These are phyloP conservation scores for Toxotes lorentzi DNA, from an alignment of 2,797 vertebrate species.

Conservation along the genomic window DNA sequence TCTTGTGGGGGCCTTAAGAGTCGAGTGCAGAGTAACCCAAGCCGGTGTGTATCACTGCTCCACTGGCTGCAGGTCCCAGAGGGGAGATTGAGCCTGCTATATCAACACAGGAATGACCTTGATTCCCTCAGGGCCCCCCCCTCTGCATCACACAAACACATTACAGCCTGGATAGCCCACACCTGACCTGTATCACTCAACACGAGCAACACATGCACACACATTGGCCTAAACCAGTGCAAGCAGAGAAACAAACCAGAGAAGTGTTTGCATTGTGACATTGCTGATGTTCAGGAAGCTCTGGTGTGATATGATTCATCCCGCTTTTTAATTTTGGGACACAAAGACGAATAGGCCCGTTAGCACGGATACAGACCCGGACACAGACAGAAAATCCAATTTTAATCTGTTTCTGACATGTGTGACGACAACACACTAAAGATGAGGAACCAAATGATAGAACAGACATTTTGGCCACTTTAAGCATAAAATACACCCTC, in stretches of 20 bases:
- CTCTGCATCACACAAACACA: slow-evolving; percentile 66
- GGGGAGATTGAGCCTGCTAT: slow-evolving; percentile 77
- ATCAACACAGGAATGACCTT: slow-evolving; percentile 75
- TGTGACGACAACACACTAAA: no score
- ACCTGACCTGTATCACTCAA: slow-evolving; percentile 75
- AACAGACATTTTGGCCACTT: not conserved
- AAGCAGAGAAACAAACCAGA: not conserved
- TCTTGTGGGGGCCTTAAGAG: slow-evolving; percentile 48
- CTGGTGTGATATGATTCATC: not conserved
- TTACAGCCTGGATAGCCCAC: slow-evolving; percentile 58
- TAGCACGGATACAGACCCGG: not conserved
- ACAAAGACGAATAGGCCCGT: not conserved
- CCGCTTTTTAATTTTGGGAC: not conserved
- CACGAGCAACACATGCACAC: slow-evolving; percentile 66
- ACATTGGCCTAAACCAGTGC: slow-evolving; percentile 16
- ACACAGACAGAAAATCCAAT: not conserved
- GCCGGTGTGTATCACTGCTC: slow-evolving; percentile 69
- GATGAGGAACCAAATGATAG: not conserved
- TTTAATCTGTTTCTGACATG: not conserved
- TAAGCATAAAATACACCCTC: not conserved
- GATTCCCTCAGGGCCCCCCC: slow-evolving; percentile 57
- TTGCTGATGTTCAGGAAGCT: not conserved
- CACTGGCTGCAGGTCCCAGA: slow-evolving; percentile 66
- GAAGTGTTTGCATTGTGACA: slow-evolving; percentile 1
- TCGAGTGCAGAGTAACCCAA: slow-evolving; percentile 71